Conservation (phyloP, 2,113 vertebrate genomes). For the Melozone crissalis region DNA sequence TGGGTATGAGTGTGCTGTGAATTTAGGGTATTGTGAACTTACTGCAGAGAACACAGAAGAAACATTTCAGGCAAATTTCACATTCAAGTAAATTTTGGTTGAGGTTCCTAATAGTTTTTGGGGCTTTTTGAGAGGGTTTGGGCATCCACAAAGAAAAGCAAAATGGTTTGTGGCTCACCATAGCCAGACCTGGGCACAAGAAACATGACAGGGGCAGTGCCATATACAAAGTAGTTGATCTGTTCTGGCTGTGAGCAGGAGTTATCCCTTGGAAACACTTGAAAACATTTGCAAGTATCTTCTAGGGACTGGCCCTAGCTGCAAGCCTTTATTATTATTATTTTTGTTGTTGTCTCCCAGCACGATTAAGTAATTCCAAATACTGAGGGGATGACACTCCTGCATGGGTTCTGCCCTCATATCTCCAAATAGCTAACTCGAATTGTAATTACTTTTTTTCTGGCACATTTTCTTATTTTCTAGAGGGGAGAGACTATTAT, state of each 20-base stretch:
- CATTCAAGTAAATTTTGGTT: not conserved
- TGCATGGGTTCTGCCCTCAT: constrained; percentile 6
- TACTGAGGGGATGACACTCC: constrained; percentile 13
- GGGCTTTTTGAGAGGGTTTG: not conserved
- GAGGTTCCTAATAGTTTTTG: not conserved
- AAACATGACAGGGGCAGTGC: not conserved
- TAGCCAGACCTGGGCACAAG: not conserved
- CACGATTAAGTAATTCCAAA: constrained; percentile 49
- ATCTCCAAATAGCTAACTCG: constrained; percentile 26
- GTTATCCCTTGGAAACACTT: not conserved
- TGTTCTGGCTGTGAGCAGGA: not conserved
- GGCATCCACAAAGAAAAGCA: not conserved
- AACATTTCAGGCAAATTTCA: constrained; percentile 28
- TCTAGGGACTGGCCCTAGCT: not conserved
- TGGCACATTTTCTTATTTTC: constrained; percentile 21
- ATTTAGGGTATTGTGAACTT: not conserved
- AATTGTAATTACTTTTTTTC: constrained; percentile 16
- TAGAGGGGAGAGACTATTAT: not conserved
- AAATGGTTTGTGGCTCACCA: not conserved
- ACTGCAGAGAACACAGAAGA: not conserved
- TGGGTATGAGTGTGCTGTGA: not conserved
- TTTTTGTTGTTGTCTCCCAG: constrained; percentile 41
- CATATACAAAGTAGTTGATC: not conserved
- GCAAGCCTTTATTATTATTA: constrained; percentile 5
- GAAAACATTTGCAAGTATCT: not conserved